Evolutionary conservation across 2,113 vertebrate species (phyloP).

Genomic region (Mobula birostris): DNA sequence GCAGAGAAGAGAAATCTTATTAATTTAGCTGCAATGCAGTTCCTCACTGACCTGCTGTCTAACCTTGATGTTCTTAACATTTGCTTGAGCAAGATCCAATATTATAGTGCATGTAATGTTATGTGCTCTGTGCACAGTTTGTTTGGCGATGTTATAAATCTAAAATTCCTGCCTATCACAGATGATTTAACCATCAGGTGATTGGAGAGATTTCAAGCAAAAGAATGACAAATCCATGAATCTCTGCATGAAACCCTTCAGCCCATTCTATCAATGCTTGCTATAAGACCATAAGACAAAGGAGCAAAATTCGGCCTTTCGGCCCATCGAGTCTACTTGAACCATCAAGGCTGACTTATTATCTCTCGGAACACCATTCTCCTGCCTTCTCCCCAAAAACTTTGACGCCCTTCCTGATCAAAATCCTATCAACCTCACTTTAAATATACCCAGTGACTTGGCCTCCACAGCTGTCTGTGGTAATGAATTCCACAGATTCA

Average conservation of each 20-base stretch:
- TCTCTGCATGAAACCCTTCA: background rate
- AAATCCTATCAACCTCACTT: too few species aligned
- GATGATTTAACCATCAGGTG: background rate
- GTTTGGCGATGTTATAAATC: background rate
- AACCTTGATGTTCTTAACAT: background rate
- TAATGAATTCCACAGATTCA: too few species aligned
- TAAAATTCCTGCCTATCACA: background rate
- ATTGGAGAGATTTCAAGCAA: background rate
- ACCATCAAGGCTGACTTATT: too few species aligned
- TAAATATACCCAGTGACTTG: too few species aligned
- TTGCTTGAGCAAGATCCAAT: constrained; percentile 27
- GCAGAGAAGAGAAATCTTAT: background rate
- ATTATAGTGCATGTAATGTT: background rate
- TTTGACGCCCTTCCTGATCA: too few species aligned
- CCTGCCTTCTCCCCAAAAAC: too few species aligned
- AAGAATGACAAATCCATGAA: too few species aligned
- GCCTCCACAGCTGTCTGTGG: too few species aligned
- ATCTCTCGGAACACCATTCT: too few species aligned
- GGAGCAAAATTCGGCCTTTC: too few species aligned
- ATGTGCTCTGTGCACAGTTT: background rate
- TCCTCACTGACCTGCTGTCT: background rate
- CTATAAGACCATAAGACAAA: too few species aligned
- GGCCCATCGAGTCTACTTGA: too few species aligned
- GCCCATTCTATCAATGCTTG: background rate
- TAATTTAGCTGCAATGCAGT: background rate